Evolutionary conservation across 2,888 invertebrate species (phyloP).

Genomic region (Agrilus cyanescens): DNA sequence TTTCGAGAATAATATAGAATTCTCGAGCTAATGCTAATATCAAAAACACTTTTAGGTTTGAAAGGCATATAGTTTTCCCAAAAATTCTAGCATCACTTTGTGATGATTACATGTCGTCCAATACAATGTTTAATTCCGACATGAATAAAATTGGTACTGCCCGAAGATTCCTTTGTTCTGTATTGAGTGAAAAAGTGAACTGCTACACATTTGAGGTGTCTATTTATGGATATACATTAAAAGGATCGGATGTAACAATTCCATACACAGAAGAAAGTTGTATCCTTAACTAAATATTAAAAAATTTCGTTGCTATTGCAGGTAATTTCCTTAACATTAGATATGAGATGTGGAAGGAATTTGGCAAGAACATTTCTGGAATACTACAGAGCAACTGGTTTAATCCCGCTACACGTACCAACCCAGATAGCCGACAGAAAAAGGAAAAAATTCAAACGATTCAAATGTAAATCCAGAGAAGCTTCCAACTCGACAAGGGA

Average conservation of each 20-base stretch:
- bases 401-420: conserved; percentile 42
- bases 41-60: conserved; percentile 52
- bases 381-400: conserved; percentile 66
- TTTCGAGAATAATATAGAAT: background rate
- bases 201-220: conserved; percentile 87
- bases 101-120: conserved; percentile 75
- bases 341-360: conserved; percentile 68
- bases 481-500: conserved; percentile 27
- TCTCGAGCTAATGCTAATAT: background rate
- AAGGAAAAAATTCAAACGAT: conserved; percentile 5
- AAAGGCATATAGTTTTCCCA: conserved; percentile 89
- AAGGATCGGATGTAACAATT: conserved; percentile 55
- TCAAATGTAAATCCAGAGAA: conserved; percentile 9
- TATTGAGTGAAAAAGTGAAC: conserved; percentile 66
- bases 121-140: conserved; percentile 91
- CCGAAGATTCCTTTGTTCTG: conserved; percentile 66
- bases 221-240: conserved; percentile 73
- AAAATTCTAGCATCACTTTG: conserved; percentile 79
- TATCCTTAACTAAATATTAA: conserved; percentile 52
- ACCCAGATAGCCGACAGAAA: conserved; percentile 32
- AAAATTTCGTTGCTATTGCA: background rate
- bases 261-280: conserved; percentile 92
- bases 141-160: conserved; percentile 75
- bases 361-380: conserved; percentile 64
- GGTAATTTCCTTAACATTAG: conserved; percentile 36